A percentile compares a stretch with the other conserved stretches of the same genome.
phyloP scores from a whole-genome alignment of 1,140 invertebrate genomes.

The Tetragonula clypearis region DNA sequence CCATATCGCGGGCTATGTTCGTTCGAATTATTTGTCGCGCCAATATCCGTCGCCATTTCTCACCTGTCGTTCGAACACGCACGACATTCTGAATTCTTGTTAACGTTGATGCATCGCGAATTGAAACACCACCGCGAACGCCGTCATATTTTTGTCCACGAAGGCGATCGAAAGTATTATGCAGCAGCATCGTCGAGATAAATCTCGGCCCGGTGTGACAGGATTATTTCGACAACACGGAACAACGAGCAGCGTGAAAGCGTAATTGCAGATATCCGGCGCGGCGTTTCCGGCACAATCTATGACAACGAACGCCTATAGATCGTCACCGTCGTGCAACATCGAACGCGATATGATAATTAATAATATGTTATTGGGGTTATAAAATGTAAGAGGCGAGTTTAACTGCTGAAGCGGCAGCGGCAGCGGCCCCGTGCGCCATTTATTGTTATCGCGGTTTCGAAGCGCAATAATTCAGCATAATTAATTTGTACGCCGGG shows the following conservation, averaged over 20 bases:
- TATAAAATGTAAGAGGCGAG: slow-evolving; percentile 46
- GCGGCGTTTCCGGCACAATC: neutral
- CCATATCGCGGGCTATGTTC: too few relatives aligned
- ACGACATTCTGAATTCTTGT: neutral
- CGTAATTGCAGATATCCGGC: slow-evolving; percentile 16
- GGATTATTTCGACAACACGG: neutral
- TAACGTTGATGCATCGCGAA: too few relatives aligned
- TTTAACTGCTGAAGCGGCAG: slow-evolving; percentile 41
- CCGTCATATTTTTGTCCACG: too few relatives aligned
- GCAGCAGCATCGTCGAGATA: neutral
- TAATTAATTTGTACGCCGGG: slow-evolving; percentile 35
- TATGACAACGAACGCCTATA: slow-evolving; percentile 31
- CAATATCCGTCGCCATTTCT: neutral
- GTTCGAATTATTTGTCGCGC: too few relatives aligned
- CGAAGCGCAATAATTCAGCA: slow-evolving; percentile 56
- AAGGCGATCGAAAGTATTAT: neutral
- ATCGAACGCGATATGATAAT: slow-evolving; percentile 29
- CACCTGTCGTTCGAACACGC: neutral
- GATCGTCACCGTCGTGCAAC: slow-evolving; percentile 10
- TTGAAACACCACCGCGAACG: neutral
- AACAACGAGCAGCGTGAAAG: neutral
- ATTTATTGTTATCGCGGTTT: slow-evolving; percentile 57
- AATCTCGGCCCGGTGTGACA: too few relatives aligned
- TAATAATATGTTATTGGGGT: slow-evolving; percentile 48
- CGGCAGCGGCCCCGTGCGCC: slow-evolving; percentile 12